These are phyloP conservation scores for Lasioglossum pauxillum DNA, from an alignment of 2,888 invertebrate genomes.

Conservation along the genomic window DNA sequence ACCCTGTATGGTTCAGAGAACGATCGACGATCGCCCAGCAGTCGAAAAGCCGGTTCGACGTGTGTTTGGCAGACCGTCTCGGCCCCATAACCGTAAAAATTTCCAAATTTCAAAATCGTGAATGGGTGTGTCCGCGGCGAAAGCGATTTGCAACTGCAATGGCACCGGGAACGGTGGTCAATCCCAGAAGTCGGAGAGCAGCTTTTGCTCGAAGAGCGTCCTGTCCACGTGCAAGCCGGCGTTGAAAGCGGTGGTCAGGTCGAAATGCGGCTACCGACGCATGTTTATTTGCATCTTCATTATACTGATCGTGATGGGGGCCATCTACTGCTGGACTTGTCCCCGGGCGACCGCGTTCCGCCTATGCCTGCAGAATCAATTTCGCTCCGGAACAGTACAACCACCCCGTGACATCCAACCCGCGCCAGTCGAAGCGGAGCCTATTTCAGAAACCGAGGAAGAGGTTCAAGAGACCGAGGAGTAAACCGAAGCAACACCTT, in stretches of 20 bases:
- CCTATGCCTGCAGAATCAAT: not conserved
- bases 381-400: not conserved
- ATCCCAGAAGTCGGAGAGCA: constrained; percentile 20
- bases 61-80: constrained; percentile 5
- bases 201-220: constrained; percentile 22
- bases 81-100: constrained; percentile 54
- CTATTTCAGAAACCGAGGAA: not conserved
- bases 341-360: not conserved
- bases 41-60: constrained; percentile 16
- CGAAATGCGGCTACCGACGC: constrained; percentile 48
- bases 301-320: constrained; percentile 43
- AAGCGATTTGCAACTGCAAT: constrained; percentile 52
- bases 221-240: constrained; percentile 49
- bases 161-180: not conserved
- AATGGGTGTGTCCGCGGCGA: constrained; percentile 55
- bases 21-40: constrained; percentile 38
- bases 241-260: constrained; percentile 39
- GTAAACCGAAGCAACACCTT: not conserved
- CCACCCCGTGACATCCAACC: not conserved
- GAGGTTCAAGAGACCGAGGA: not conserved
- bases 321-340: constrained; percentile 39
- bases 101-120: constrained; percentile 51
- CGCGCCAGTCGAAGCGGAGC: not conserved
- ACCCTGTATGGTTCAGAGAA: not conserved
- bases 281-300: constrained; percentile 48